These are phyloP conservation scores for Motacilla alba DNA, from an alignment of 2,113 vertebrate genomes.

Conservation along the genomic window DNA sequence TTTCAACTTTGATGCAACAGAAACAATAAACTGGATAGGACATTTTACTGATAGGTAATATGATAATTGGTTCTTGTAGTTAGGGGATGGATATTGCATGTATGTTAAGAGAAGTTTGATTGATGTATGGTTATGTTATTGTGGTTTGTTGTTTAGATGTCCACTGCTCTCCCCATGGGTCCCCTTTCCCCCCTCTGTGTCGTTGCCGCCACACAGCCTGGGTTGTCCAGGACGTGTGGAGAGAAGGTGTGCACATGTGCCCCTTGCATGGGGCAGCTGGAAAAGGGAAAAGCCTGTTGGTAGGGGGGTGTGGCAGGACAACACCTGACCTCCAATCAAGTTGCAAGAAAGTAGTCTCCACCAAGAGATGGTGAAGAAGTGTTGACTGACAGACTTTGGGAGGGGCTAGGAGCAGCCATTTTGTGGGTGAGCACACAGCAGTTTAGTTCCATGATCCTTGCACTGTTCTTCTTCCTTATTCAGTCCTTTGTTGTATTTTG, in stretches of 20 bases:
- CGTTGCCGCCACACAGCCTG: not conserved
- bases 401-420: too few relatives aligned
- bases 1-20: not conserved
- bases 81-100: not conserved
- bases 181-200: not conserved
- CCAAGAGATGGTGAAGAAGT: too few relatives aligned
- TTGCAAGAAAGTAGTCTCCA: not conserved
- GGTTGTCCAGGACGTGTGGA: not conserved
- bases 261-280: not conserved
- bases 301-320: not conserved
- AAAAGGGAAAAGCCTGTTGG: not conserved
- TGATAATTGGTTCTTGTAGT: not conserved
- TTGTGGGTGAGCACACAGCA: too few relatives aligned
- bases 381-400: too few relatives aligned
- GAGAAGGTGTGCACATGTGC: not conserved
- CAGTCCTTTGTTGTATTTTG: too few relatives aligned
- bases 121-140: not conserved
- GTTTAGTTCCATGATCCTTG: too few relatives aligned
- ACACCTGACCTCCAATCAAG: not conserved
- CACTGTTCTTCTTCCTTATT: too few relatives aligned
- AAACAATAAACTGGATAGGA: not conserved
- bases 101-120: not conserved
- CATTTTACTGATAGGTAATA: not conserved
- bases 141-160: not conserved
- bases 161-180: not conserved